These are phyloP conservation scores for Mus musculus DNA, from an alignment of 2,113 vertebrate genomes.

Conservation along the genomic window DNA sequence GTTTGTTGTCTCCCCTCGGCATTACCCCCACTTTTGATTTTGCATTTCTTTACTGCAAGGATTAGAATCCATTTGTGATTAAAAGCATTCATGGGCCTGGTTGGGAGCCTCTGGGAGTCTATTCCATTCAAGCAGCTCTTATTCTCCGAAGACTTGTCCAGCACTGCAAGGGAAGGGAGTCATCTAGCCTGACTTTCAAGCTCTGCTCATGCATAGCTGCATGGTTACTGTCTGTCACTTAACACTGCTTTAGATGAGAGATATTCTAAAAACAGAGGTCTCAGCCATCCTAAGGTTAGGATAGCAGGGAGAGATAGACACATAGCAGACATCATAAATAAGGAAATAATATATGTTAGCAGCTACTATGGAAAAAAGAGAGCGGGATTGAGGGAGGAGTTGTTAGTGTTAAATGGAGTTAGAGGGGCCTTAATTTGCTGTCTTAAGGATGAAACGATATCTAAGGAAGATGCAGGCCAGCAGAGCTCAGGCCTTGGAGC, in stretches of 20 bases:
- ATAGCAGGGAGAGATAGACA: background rate
- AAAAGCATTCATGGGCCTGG: background rate
- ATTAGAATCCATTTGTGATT: background rate
- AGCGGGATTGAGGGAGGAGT: background rate
- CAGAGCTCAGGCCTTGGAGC: background rate
- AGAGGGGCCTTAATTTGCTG: background rate
- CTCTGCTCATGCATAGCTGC: background rate
- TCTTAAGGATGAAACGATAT: slow-evolving; percentile 1
- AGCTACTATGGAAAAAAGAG: background rate
- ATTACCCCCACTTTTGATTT: background rate
- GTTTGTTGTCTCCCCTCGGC: background rate
- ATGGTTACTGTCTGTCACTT: background rate
- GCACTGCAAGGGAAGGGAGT: background rate
- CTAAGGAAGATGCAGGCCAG: background rate
- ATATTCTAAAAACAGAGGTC: background rate
- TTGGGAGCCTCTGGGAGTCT: background rate
- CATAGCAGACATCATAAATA: background rate
- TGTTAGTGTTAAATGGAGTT: background rate
- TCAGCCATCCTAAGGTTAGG: background rate
- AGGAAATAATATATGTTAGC: background rate
- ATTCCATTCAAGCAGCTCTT: background rate
- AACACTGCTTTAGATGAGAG: slow-evolving; percentile 10
- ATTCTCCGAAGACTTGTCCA: background rate
- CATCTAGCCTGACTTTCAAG: background rate
- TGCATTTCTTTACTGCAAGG: slow-evolving; percentile 2